phyloP scores from a whole-genome alignment of 2,797 vertebrate species.

The Gastrophryne carolinensis region DNA sequence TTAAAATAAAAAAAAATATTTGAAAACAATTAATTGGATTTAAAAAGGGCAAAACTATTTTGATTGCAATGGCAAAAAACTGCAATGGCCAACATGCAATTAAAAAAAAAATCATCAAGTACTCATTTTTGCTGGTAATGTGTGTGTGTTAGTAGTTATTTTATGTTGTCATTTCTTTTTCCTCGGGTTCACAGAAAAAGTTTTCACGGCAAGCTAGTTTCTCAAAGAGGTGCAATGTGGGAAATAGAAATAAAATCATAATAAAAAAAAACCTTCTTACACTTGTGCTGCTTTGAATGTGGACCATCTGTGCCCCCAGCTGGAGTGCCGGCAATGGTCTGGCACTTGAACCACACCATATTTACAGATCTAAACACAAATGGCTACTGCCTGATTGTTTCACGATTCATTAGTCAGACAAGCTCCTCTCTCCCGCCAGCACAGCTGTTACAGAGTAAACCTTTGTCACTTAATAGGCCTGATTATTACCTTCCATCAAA shows the following conservation, averaged over 20 bases:
- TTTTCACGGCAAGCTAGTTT: conserved; percentile 62
- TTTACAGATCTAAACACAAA: conserved; percentile 99
- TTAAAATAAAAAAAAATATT: no score
- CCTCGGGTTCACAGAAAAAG: neutral
- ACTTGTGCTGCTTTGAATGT: conserved; percentile 88
- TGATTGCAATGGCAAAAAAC: no score
- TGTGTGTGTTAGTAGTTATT: neutral
- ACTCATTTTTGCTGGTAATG: no score
- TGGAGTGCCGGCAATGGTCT: conserved; percentile 98
- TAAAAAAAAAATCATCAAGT: no score
- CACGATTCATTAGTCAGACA: conserved; percentile 99
- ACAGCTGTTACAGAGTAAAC: conserved; percentile 99
- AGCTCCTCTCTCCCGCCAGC: conserved; percentile 96
- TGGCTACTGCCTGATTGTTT: conserved; percentile 99
- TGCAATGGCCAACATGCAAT: no score
- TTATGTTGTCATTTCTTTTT: neutral
- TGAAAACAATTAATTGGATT: no score
- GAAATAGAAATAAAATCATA: conserved; percentile 65
- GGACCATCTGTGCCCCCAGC: conserved; percentile 99
- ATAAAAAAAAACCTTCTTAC: conserved; percentile 67
- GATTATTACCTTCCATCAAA: conserved; percentile 98
- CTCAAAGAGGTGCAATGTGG: conserved; percentile 79
- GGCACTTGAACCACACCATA: conserved; percentile 99
- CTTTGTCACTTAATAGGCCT: conserved; percentile 99
- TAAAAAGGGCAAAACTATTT: no score